Conservation (phyloP, 2,888 invertebrate species). For the Caenorhabditis becei region DNA sequence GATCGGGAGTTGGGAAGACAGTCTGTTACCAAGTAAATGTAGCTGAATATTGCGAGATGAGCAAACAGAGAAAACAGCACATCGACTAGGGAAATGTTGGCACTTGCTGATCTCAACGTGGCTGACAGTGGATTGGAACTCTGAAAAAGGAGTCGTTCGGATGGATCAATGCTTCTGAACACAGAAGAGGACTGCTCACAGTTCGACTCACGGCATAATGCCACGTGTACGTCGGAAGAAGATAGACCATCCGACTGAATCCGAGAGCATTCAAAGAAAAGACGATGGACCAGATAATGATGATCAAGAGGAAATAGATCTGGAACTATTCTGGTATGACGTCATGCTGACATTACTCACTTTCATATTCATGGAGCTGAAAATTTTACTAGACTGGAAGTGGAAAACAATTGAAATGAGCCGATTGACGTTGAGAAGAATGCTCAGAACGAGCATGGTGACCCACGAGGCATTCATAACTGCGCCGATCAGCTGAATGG, state of each 20-base stretch:
- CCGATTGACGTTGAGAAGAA: constrained; percentile 66
- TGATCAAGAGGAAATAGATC: constrained; percentile 53
- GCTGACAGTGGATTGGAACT: constrained; percentile 30
- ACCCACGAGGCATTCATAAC: constrained; percentile 68
- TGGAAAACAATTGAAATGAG: constrained; percentile 64
- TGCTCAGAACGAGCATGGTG: constrained; percentile 63
- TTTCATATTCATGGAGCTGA: constrained; percentile 41
- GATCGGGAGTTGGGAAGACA: neutral
- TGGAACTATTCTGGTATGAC: constrained; percentile 16
- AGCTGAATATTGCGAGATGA: constrained; percentile 60
- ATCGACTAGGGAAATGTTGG: constrained; percentile 60
- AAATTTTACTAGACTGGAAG: constrained; percentile 48
- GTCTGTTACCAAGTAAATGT: constrained; percentile 59
- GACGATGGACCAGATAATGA: constrained; percentile 51
- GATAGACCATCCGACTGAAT: constrained; percentile 63
- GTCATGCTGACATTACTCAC: constrained; percentile 20
- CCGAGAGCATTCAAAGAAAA: constrained; percentile 53
- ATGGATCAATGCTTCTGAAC: neutral
- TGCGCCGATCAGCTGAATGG: constrained; percentile 64
- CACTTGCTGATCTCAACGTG: constrained; percentile 50
- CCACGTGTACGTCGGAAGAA: constrained; percentile 67
- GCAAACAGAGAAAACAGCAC: constrained; percentile 60
- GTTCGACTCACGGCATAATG: constrained; percentile 65
- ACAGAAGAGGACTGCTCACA: constrained; percentile 24
- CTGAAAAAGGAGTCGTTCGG: constrained; percentile 6